Conservation (phyloP, 2,888 invertebrate species). For the Omphaloscelis lunosa region DNA sequence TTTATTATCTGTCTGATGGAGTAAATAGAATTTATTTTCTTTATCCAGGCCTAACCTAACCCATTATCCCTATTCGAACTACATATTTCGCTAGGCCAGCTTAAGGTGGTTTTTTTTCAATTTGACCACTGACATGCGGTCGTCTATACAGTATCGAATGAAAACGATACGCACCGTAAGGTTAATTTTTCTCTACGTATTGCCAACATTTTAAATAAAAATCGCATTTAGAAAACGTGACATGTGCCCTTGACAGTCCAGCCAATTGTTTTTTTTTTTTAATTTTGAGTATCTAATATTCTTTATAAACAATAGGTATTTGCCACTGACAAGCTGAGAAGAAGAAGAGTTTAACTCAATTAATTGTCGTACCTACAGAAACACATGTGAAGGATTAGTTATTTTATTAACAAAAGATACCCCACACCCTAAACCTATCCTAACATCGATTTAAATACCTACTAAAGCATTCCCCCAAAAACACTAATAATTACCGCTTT, state of each 20-base stretch:
- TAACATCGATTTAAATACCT: background rate
- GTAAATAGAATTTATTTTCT: too few relatives aligned
- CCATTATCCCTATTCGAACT: too few relatives aligned
- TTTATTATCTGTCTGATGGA: too few relatives aligned
- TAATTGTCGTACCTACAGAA: background rate
- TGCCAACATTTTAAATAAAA: background rate
- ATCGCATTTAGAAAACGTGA: background rate
- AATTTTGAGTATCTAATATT: background rate
- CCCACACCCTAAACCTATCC: background rate
- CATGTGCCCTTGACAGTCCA: background rate
- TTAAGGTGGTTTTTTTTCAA: too few relatives aligned
- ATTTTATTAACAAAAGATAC: background rate
- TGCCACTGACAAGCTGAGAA: background rate
- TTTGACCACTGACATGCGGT: too few relatives aligned
- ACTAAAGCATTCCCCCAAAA: background rate
- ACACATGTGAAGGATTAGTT: background rate
- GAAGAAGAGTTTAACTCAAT: background rate
- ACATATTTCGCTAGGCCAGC: too few relatives aligned
- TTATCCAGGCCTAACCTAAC: too few relatives aligned
- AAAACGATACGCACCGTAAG: too few relatives aligned
- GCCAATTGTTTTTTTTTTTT: background rate
- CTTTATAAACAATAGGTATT: background rate
- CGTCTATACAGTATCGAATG: too few relatives aligned
- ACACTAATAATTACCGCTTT: constrained; percentile 5
- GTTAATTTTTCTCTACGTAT: too few relatives aligned